Percentiles rank a stretch among this genome's conserved stretches.
Evolutionary conservation across 2,888 invertebrate species (phyloP).

Genomic region (Peribatodes rhomboidaria): DNA sequence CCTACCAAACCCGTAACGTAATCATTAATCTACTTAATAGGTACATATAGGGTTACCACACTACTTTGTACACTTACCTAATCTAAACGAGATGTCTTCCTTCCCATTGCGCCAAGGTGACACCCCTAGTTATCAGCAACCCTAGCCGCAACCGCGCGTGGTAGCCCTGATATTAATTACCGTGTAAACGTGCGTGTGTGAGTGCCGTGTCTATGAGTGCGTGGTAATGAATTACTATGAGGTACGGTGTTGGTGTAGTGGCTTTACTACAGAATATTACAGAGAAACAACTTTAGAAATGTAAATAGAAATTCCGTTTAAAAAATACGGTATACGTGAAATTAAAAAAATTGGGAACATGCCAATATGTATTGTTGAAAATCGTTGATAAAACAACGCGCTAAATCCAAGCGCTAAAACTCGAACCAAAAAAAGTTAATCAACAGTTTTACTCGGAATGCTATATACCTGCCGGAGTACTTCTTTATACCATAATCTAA

Average conservation of each 20-base stretch:
- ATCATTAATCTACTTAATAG: constrained; percentile 19
- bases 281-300: background rate
- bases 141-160: constrained; percentile 28
- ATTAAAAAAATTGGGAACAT: too few species aligned
- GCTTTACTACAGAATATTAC: background rate
- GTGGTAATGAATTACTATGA: constrained; percentile 4
- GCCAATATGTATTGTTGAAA: too few species aligned
- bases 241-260: background rate
- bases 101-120: constrained; percentile 24
- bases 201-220: constrained; percentile 13
- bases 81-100: constrained; percentile 25
- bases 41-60: constrained; percentile 16
- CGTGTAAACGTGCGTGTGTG: constrained; percentile 17
- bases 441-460: too few species aligned
- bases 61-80: constrained; percentile 15
- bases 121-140: constrained; percentile 33
- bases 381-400: too few species aligned
- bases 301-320: background rate
- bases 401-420: too few species aligned
- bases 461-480: too few species aligned
- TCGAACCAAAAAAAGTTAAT: too few species aligned
- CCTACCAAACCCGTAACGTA: constrained; percentile 1
- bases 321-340: too few species aligned
- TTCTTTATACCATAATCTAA: too few species aligned
- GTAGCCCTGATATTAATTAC: constrained; percentile 29